These are phyloP conservation scores for Hoplostethus mediterraneus DNA, from an alignment of 2,797 vertebrate genomes.

Conservation along the genomic window DNA sequence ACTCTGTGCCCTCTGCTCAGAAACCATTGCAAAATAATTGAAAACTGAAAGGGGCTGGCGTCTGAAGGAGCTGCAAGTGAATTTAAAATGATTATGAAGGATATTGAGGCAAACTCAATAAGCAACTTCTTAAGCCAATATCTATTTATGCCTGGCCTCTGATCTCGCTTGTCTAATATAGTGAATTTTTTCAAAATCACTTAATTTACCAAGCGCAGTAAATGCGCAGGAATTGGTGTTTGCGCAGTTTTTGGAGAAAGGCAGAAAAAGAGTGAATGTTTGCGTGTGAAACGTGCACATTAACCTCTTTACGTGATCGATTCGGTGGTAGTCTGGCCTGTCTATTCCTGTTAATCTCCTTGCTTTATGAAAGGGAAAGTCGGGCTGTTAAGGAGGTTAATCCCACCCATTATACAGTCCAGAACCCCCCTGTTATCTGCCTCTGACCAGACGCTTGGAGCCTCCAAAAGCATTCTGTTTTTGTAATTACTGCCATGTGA, in stretches of 20 bases:
- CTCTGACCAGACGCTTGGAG: slow-evolving; percentile 61
- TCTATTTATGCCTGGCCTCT: neutral
- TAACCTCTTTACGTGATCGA: neutral
- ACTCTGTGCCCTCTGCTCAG: neutral
- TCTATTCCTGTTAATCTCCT: slow-evolving; percentile 5
- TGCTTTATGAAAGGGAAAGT: slow-evolving; percentile 27
- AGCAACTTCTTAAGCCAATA: too few species aligned
- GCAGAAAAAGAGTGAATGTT: neutral
- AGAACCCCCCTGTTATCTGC: slow-evolving; percentile 62
- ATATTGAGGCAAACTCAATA: too few species aligned
- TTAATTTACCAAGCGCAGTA: neutral
- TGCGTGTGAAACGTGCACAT: neutral
- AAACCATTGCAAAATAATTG: neutral
- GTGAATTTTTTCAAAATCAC: neutral
- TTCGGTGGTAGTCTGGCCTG: neutral
- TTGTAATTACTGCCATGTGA: slow-evolving; percentile 65
- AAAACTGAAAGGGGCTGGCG: neutral
- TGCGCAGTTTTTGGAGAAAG: neutral
- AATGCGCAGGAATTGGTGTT: neutral
- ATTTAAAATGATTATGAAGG: too few species aligned
- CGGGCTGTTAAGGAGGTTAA: slow-evolving; percentile 52
- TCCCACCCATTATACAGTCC: slow-evolving; percentile 55
- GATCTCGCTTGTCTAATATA: neutral
- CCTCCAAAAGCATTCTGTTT: slow-evolving; percentile 56
- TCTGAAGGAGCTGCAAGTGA: too few species aligned